Conservation (phyloP, 2,797 vertebrate genomes). For the Morus bassanus region DNA sequence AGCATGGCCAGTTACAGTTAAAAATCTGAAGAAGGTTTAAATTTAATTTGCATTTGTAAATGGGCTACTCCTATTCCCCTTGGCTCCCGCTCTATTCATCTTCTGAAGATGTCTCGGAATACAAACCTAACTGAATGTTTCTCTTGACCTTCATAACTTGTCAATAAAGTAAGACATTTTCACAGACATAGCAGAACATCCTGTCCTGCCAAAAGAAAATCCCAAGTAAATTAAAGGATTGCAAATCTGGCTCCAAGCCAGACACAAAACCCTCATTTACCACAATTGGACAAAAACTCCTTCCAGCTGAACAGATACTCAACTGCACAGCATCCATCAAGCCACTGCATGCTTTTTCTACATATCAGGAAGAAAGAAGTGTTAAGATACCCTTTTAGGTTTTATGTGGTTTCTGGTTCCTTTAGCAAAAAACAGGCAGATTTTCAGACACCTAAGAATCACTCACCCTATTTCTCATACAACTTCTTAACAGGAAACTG, state of each 20-base stretch:
- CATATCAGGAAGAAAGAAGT: not conserved
- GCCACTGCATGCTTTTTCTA: not conserved
- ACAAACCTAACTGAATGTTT: not conserved
- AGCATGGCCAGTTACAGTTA: not conserved
- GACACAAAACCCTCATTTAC: constrained; percentile 13
- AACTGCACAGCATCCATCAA: not conserved
- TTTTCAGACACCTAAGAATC: not conserved
- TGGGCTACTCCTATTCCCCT: not conserved
- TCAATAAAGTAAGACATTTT: constrained; percentile 54
- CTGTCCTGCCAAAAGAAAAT: constrained; percentile 41
- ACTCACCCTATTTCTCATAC: not conserved
- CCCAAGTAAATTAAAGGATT: constrained; percentile 51
- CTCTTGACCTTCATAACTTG: constrained; percentile 41
- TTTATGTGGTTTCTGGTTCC: not conserved
- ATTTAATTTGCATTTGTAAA: constrained; percentile 2
- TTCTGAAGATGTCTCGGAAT: not conserved
- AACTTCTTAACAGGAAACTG: not conserved
- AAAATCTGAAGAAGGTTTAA: not conserved
- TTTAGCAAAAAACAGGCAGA: not conserved
- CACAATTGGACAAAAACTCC: not conserved
- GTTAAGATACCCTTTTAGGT: not conserved
- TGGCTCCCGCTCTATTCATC: not conserved
- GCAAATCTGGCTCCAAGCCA: constrained; percentile 24
- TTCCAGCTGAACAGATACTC: not conserved
- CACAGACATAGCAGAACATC: constrained; percentile 29